Percentiles rank a stretch among this genome's conserved stretches.
Conservation (phyloP, 2,888 invertebrate genomes). For the Allophyes oxyacanthae region DNA sequence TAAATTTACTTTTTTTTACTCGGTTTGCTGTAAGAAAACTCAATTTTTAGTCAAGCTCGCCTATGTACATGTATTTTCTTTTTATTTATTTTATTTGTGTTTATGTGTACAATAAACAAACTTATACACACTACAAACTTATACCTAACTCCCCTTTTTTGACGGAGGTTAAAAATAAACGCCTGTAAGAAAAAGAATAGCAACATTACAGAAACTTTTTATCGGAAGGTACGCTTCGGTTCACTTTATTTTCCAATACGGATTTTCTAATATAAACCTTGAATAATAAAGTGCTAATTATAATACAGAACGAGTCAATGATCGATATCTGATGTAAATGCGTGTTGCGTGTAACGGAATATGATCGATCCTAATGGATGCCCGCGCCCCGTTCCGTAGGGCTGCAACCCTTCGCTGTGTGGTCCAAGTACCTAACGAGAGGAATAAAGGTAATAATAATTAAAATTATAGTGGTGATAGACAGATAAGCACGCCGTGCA, state of each 20-base stretch:
- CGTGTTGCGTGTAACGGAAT: slow-evolving; percentile 54
- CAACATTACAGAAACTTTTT: neutral
- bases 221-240: neutral
- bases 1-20: too few relatives aligned
- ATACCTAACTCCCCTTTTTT: too few relatives aligned
- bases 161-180: too few relatives aligned
- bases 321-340: slow-evolving; percentile 64
- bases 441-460: neutral
- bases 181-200: neutral
- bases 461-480: too few relatives aligned
- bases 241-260: slow-evolving; percentile 1
- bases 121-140: too few relatives aligned
- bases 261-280: slow-evolving; percentile 21
- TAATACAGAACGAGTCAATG: slow-evolving; percentile 44
- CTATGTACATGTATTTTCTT: too few relatives aligned
- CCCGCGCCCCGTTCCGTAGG: slow-evolving; percentile 53
- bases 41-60: too few relatives aligned
- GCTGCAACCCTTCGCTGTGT: slow-evolving; percentile 40
- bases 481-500: too few relatives aligned
- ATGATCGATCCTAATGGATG: slow-evolving; percentile 72
- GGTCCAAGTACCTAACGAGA: slow-evolving; percentile 32
- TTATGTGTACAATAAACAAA: too few relatives aligned
- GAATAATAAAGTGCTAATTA: slow-evolving; percentile 52
- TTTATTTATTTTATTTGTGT: too few relatives aligned
- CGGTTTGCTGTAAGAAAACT: too few relatives aligned